Conservation (phyloP, 2,797 vertebrate species). For the Mionectes olivaceus region DNA sequence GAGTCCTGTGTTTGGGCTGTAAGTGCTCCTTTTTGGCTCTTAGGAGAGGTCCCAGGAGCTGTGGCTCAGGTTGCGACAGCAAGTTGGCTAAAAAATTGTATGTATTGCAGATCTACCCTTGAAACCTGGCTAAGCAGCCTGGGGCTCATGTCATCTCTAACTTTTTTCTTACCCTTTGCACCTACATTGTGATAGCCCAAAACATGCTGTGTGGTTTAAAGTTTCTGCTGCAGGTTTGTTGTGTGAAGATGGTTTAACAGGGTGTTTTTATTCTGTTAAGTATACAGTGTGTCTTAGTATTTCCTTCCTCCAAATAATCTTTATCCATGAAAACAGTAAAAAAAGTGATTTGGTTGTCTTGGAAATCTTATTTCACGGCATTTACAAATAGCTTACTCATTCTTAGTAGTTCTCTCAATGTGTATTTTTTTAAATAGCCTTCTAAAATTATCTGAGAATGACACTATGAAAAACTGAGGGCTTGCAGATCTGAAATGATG, state of each 20-base stretch:
- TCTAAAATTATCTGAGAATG: conserved; percentile 11
- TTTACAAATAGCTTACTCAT: neutral
- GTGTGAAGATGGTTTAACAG: neutral
- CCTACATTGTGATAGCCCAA: neutral
- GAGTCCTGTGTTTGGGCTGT: neutral
- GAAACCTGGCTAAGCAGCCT: neutral
- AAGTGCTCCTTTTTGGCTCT: neutral
- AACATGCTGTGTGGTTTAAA: neutral
- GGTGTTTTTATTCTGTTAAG: neutral
- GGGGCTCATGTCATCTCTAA: neutral
- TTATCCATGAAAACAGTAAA: neutral
- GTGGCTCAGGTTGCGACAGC: neutral
- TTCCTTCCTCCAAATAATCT: neutral
- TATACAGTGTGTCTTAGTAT: neutral
- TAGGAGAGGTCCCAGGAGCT: neutral
- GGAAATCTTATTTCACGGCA: neutral
- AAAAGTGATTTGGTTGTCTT: neutral
- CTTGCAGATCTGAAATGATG: neutral
- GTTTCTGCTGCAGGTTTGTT: neutral
- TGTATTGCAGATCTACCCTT: neutral
- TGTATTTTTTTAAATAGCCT: neutral
- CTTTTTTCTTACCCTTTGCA: neutral
- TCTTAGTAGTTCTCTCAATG: neutral
- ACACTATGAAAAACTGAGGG: neutral
- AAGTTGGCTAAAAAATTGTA: neutral